Evolutionary conservation across 2,113 vertebrate species (phyloP).

Genomic region (Murina feae): DNA sequence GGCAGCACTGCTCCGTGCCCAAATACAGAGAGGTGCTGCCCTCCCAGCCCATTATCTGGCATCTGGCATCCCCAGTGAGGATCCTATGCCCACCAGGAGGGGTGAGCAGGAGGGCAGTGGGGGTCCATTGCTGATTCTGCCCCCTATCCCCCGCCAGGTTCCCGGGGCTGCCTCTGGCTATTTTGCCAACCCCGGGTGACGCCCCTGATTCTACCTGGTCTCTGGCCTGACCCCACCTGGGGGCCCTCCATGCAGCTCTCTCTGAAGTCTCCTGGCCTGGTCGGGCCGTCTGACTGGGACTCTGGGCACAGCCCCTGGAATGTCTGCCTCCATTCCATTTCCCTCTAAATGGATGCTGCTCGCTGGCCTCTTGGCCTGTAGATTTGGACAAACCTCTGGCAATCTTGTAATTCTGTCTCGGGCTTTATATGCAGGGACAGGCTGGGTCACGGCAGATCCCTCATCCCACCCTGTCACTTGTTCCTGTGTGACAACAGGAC

Average conservation of each 20-base stretch:
- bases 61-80: not conserved
- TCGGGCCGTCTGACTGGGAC: not conserved
- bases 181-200: not conserved
- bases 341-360: not conserved
- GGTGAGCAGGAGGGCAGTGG: not conserved
- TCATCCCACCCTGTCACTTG: not conserved
- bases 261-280: not conserved
- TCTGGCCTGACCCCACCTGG: not conserved
- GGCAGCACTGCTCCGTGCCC: not conserved
- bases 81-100: not conserved
- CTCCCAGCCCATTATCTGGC: not conserved
- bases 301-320: not conserved
- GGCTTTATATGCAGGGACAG: not conserved
- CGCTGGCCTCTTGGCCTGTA: not conserved
- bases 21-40: not conserved
- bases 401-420: not conserved
- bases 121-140: not conserved
- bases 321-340: not conserved
- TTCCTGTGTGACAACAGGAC: not conserved
- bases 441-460: no score
- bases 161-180: not conserved
- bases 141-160: not conserved
- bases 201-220: not conserved
- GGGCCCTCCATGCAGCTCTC: rapidly evolving
- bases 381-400: not conserved